A percentile compares a stretch with the other conserved stretches of the same genome.
Evolutionary conservation across 1,140 invertebrate species (phyloP).

Genomic region (Drosophila nebulosa): DNA sequence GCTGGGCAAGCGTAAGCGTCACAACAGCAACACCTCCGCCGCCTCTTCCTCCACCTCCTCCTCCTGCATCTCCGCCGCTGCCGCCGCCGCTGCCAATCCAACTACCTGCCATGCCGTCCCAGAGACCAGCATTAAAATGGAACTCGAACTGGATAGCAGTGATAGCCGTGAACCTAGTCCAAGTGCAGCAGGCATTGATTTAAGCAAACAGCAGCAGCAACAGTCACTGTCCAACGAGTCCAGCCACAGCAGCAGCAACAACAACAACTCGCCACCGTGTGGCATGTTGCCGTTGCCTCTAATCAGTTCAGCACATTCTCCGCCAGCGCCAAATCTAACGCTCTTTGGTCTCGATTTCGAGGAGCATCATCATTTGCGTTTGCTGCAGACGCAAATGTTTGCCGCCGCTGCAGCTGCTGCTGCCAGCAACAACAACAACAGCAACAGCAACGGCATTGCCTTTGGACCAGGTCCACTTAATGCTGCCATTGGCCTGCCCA

Average conservation of each 20-base stretch:
- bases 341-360: slow-evolving; percentile 41
- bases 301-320: background rate
- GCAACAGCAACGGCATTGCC: too few relatives aligned
- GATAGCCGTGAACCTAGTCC: slow-evolving; percentile 25
- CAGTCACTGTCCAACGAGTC: background rate
- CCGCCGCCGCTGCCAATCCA: background rate
- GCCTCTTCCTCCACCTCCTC: slow-evolving; percentile 5
- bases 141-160: slow-evolving; percentile 40
- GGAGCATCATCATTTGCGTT: slow-evolving; percentile 59
- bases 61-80: slow-evolving; percentile 2
- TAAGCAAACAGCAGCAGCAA: slow-evolving; percentile 18
- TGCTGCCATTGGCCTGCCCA: slow-evolving; percentile 15
- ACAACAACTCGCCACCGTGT: background rate
- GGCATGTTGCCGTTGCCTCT: background rate
- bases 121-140: slow-evolving; percentile 56
- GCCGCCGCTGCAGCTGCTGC: slow-evolving; percentile 72
- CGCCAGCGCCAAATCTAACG: slow-evolving; percentile 13
- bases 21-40: slow-evolving; percentile 34
- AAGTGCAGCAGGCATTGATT: slow-evolving; percentile 25
- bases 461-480: background rate
- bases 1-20: slow-evolving; percentile 65
- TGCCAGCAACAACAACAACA: too few relatives aligned
- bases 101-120: background rate
- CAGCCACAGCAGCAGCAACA: slow-evolving; percentile 5
- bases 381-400: slow-evolving; percentile 77